Base-by-base conservation (phyloP, 1,140 invertebrate species). In the Diabrotica undecimpunctata region DNA sequence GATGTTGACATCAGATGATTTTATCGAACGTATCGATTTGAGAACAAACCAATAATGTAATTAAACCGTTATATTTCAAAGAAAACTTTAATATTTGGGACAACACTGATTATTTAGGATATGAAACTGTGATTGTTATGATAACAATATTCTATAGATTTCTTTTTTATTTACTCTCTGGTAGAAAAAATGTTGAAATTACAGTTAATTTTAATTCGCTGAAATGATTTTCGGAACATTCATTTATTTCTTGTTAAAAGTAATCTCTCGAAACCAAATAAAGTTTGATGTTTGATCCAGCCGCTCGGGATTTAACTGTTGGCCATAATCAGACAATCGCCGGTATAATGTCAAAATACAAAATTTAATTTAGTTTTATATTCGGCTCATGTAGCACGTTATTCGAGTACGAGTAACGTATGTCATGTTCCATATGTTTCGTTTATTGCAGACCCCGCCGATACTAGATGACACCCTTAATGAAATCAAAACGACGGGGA, bases 391-490 rank as follows among this genome's bases (percentile, higher is more conserved):
- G 60, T 68, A 57, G 60, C 54, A 63, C 62, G 65, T 64, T 61
- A 60, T 61, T 64, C 66, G 39, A 60, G 59, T 61, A 63, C 13
- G 52, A 41, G 46, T 61, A 61, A 61, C 59, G 59, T 64, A 64
- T 66, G 67, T 69, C 60, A 66, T 65, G 64, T 70, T 63, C 68
- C 66, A 70, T 70, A 70, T 73, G 72, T 71, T 70, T 66, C 65
- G 55, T 65, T 65, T 65, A 60, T 68, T 66, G 62, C 66, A 63
- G 68, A 37, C 54, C 64, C 60, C 66, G 64, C 70, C 70, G 65
- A 72, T 74, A 71, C 66, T 70, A 66, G 70, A 74, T 74, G 72
- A 74, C 72, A 72, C 66, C 71, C 72, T 72, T 74, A 74, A 74
- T 74, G 72, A 74, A 74, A 74, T 74, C 72, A 74, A 74, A 74